A percentile compares a stretch with the other conserved stretches of the same genome.
These are phyloP conservation scores for Boloria selene DNA, from an alignment of 2,888 invertebrate species.

Conservation along the genomic window DNA sequence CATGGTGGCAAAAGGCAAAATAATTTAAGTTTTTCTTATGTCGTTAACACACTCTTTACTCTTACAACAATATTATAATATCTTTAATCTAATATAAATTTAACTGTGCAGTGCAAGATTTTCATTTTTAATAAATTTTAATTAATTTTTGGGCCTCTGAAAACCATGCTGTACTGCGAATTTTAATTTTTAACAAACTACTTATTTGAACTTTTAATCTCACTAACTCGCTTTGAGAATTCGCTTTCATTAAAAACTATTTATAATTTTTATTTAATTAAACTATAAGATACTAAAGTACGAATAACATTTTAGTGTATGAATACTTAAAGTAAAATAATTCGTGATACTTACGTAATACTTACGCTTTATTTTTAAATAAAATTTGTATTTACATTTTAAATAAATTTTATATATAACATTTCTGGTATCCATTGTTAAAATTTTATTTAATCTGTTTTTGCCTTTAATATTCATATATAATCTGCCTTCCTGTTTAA, in stretches of 20 bases:
- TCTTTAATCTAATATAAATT: conserved; percentile 5
- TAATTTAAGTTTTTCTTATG: not conserved
- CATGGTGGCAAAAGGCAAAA: not conserved
- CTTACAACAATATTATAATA: not conserved
- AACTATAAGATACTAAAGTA: too few species aligned
- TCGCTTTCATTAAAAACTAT: conserved; percentile 1
- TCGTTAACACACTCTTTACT: conserved; percentile 13
- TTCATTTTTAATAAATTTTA: conserved; percentile 14
- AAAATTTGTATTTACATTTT: too few species aligned
- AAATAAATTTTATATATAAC: too few species aligned
- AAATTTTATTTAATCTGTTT: too few species aligned
- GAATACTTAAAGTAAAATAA: too few species aligned
- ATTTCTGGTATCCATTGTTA: too few species aligned
- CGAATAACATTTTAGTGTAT: too few species aligned
- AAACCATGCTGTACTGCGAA: conserved; percentile 24
- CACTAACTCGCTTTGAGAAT: conserved; percentile 8
- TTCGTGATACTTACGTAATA: too few species aligned
- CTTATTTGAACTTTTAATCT: conserved; percentile 17
- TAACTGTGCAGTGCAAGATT: conserved; percentile 22
- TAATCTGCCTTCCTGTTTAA: conserved; percentile 11
- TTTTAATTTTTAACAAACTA: conserved; percentile 15
- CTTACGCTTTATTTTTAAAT: too few species aligned
- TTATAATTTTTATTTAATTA: too few species aligned
- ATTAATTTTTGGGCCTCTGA: conserved; percentile 23
- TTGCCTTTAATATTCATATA: not conserved